A percentile compares a stretch with the other conserved stretches of the same genome.
Evolutionary conservation across 2,113 vertebrate genomes (phyloP).

Genomic region (Psammodynastes pulverulentus): DNA sequence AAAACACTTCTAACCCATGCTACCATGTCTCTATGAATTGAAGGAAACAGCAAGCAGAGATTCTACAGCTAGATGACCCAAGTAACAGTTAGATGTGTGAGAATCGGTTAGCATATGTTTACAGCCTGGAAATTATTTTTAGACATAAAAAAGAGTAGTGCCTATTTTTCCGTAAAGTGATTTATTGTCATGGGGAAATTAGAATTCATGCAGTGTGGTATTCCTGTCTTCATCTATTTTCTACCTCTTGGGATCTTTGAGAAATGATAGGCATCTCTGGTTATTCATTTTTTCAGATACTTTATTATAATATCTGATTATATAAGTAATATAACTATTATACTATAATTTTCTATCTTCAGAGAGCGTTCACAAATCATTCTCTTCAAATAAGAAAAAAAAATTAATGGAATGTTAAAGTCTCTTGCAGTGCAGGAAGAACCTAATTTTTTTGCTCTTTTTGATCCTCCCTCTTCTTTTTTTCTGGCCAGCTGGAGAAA

Average conservation of each 20-base stretch:
- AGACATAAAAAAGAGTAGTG: neutral
- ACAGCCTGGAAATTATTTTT: neutral
- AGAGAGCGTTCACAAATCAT: neutral
- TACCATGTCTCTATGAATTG: neutral
- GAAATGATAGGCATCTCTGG: neutral
- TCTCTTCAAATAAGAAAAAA: neutral
- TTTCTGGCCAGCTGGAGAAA: neutral
- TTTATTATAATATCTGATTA: neutral
- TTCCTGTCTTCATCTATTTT: neutral
- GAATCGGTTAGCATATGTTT: neutral
- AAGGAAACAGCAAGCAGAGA: neutral
- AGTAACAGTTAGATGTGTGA: neutral
- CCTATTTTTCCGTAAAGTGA: neutral
- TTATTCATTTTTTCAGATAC: neutral
- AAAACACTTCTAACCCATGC: neutral
- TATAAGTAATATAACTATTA: neutral
- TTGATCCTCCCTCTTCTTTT: neutral
- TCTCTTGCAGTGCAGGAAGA: neutral
- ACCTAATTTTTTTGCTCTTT: neutral
- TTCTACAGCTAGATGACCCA: neutral
- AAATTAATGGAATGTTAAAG: neutral
- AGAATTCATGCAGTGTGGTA: neutral
- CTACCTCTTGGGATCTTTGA: neutral
- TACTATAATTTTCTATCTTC: neutral
- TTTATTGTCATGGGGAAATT: neutral